Evolutionary conservation across 1,140 invertebrate genomes (phyloP).

Genomic region (Orchestia grillus): DNA sequence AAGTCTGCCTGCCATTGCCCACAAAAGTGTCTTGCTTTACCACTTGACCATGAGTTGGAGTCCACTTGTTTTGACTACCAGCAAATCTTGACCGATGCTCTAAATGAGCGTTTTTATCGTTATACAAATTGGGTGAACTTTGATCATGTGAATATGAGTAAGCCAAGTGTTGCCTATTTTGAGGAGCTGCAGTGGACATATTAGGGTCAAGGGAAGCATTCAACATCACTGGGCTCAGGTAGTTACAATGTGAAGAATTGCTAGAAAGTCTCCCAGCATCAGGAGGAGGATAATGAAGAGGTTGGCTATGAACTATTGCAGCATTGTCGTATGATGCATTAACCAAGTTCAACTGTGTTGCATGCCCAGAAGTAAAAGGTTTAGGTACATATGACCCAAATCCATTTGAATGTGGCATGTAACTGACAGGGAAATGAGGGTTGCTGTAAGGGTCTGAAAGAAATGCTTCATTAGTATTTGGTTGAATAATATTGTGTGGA

Average conservation of each 20-base stretch:
- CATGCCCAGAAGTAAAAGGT: background rate
- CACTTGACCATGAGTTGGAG: background rate
- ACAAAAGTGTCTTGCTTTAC: background rate
- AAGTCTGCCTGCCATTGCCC: too few species aligned
- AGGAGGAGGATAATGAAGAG: background rate
- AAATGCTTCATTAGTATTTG: background rate
- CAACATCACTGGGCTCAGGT: background rate
- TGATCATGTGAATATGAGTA: background rate
- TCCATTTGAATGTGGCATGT: background rate
- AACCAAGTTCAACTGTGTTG: background rate
- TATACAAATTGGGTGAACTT: background rate
- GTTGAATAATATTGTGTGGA: background rate
- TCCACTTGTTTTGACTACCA: background rate
- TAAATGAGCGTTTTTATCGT: background rate
- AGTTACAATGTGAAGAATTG: background rate
- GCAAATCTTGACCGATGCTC: background rate
- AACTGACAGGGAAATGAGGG: background rate
- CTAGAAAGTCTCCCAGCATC: background rate
- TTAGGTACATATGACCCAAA: background rate
- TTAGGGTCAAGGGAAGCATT: background rate
- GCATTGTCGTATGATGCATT: background rate
- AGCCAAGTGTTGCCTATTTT: background rate
- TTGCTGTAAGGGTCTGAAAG: background rate
- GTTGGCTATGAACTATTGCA: background rate
- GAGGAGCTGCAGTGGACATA: background rate